Base-by-base conservation (phyloP, 2,797 vertebrate species). In the Dipus sagitta region DNA sequence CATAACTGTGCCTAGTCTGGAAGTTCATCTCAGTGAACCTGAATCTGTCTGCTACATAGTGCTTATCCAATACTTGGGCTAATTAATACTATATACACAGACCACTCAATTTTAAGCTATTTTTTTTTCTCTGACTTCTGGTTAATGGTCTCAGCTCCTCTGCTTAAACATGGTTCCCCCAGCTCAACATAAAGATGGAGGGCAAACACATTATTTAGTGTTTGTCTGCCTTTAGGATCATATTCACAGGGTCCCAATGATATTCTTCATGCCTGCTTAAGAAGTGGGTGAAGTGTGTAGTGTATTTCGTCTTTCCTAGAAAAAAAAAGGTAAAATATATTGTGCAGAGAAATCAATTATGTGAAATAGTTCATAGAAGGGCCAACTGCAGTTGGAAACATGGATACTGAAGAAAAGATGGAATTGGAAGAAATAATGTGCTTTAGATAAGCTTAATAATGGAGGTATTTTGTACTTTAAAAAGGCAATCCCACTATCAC, bases 401-500 rank as follows among this genome's bases (percentile, higher is more conserved):
- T 85, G 47, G 23, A 76, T 6, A 54, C 23, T 58, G 30, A 94
- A 42, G 28, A 67, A 42, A 20, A 67, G 13, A 32, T 0, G 60
- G 13, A 91, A 21, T 79, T 58, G 30, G 32, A 80, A 86, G 72
- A 92, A 89, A 60, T 60, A 26, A 82, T 14, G 21, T 94, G 24
- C 26, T 81, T 93, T 82, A 85, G 90, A 88, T 68, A n/a, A 32
- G 20, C 52, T 70, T 80, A 64, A 86, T 77, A 86, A 87, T 42
- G 30, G 52, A 64, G 30, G 52, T 60, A 6, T 26, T 71, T 32
- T 30, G 54, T 87, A 71, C 87, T 86, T 60, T 60, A 38, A 78
- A 88, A 93, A 95, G 96, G 83, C 92, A 72, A 81, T 26, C 54
- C 15, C 24, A 13, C 82, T 93, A 21, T 93, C 78, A 85, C 62